phyloP scores from a whole-genome alignment of 2,113 vertebrate species.

The Petrocephalus zakoni region DNA sequence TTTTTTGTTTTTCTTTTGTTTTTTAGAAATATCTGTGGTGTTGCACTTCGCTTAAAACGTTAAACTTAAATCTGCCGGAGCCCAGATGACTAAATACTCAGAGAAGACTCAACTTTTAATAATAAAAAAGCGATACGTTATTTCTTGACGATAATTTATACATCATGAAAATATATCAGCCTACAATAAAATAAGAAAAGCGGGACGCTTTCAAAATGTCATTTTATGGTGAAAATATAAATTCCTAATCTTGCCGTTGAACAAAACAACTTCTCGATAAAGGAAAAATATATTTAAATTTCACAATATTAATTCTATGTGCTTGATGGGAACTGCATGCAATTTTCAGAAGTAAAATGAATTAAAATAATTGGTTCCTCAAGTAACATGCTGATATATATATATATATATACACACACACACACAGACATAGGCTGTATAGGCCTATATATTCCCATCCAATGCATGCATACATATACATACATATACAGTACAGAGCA shows the following conservation, averaged over 20 bases:
- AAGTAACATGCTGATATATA: neutral
- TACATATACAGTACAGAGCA: neutral
- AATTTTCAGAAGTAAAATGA: neutral
- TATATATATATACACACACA: neutral
- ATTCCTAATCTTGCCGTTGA: neutral
- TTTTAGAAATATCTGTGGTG: neutral
- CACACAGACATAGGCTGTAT: neutral
- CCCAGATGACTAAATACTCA: neutral
- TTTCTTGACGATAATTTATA: neutral
- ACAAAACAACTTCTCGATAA: neutral
- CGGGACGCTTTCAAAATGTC: neutral
- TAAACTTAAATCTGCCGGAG: neutral
- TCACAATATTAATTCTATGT: neutral
- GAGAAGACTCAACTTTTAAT: neutral
- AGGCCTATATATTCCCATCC: neutral
- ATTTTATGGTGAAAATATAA: neutral
- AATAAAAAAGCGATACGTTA: neutral
- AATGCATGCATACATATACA: neutral
- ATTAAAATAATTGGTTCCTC: neutral
- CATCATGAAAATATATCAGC: neutral
- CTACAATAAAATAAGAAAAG: neutral
- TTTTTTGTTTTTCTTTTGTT: neutral
- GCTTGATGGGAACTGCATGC: neutral
- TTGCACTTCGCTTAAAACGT: neutral
- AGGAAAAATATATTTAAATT: neutral